Evolutionary conservation across 1,140 invertebrate species (phyloP).

Genomic region (Drosophila trapezifrons): DNA sequence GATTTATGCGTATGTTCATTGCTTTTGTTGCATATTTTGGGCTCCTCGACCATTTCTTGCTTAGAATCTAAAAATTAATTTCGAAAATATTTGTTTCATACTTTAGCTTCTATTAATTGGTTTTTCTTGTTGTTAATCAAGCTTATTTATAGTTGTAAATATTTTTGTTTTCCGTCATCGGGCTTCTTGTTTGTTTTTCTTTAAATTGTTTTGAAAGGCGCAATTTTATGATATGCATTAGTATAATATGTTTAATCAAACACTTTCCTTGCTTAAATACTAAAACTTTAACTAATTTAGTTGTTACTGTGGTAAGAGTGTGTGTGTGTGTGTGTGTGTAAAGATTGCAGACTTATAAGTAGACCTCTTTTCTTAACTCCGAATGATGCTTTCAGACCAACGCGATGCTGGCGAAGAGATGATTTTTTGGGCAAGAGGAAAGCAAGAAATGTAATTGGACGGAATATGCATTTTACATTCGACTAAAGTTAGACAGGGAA

Average conservation of each 20-base stretch:
- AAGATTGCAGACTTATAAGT: conserved; percentile 52
- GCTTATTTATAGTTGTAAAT: conserved; percentile 77
- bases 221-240: conserved; percentile 84
- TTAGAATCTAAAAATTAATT: conserved; percentile 71
- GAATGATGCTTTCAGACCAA: conserved; percentile 30
- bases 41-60: conserved; percentile 8
- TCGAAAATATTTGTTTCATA: conserved; percentile 76
- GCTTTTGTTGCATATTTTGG: conserved; percentile 58
- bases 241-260: conserved; percentile 74
- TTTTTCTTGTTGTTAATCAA: conserved; percentile 52
- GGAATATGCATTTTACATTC: conserved; percentile 79
- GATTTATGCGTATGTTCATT: conserved; percentile 44
- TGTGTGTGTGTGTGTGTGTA: conserved; percentile 43
- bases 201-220: conserved; percentile 76
- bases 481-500: conserved; percentile 67
- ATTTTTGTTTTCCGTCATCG: conserved; percentile 58
- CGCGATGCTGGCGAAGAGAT: conserved; percentile 34
- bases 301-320: conserved; percentile 29
- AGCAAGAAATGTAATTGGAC: conserved; percentile 81
- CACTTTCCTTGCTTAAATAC: conserved; percentile 40
- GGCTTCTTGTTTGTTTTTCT: conserved; percentile 39
- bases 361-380: conserved; percentile 50
- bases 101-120: conserved; percentile 59
- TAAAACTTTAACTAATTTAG: conserved; percentile 57
- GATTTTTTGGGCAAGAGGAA: conserved; percentile 67